Evolutionary conservation across 1,140 invertebrate species (phyloP), one percentile per base, ranked within the genome.

Genomic region (Drosophila rufa): DNA sequence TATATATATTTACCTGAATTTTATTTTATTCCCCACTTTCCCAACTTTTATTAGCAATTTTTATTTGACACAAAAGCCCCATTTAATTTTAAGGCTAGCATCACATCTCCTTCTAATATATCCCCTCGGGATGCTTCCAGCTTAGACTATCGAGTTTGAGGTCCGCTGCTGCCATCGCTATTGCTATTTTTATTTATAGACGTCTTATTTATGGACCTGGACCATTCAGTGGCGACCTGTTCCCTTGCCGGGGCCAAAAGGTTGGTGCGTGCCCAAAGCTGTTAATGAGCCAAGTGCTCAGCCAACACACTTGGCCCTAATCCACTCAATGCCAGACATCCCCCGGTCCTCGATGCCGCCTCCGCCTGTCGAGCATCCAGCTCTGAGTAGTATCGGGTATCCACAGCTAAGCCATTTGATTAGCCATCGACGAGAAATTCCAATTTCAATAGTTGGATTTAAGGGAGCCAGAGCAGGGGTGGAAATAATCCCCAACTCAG

Each of bases 211-310:
- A 85, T 85, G 78, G 65, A 25, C 43, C 55, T 9, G 59, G 64
- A 25, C 59, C 59, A 27, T 33, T 57, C 48, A 47, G 45, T 45
- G 40, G 15, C 59, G 78, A 81, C 78, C 82, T 68, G 66, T 38
- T 33, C 9, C 17, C 17, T 4, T 8, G 12, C 0, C 8, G 14
- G 25, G 7, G 30, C 33, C 50, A 56, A 50, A 47, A 47, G 60
- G 48, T 56, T 40, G 45, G 83, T 70, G 78, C 74, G 68, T 84
- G 67, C 77, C 64, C 64, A 46, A 60, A 60, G 80, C 80, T 84
- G 70, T 77, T 87, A 89, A 87, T 89, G 77, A 75, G 76, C 50
- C 71, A 83, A 89, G 82, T 74, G 80, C 79, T 69, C 60, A 69
- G 46, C 43, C 48, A 19, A 30, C 74, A 43, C 64, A 46, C 50